Conservation (phyloP, 2,113 vertebrate species). For the Arenaria interpres region DNA sequence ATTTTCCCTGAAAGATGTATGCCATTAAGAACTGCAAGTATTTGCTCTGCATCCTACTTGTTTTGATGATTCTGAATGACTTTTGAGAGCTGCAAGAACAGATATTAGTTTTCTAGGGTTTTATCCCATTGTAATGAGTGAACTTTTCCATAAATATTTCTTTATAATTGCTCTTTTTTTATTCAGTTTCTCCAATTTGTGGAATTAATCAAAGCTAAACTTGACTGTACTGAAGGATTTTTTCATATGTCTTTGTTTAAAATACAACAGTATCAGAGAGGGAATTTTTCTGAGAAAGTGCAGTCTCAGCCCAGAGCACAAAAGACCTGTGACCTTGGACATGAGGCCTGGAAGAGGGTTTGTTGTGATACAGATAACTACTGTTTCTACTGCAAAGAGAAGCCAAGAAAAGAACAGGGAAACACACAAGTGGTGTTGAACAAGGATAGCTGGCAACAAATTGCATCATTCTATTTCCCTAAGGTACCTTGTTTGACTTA, state of each 20-base stretch:
- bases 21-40: neutral
- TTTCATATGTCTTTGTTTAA: neutral
- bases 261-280: neutral
- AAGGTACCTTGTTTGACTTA: neutral
- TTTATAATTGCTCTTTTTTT: neutral
- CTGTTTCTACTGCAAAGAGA: neutral
- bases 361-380: neutral
- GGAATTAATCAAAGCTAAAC: neutral
- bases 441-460: neutral
- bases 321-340: neutral
- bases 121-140: neutral
- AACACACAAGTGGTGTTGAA: neutral
- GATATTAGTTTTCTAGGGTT: neutral
- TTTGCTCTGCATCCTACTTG: neutral
- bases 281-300: neutral
- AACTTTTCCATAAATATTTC: neutral
- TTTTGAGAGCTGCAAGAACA: neutral
- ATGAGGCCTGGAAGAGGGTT: neutral
- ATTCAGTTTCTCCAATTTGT: neutral
- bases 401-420: neutral
- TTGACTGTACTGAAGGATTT: neutral
- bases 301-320: neutral
- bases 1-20: neutral
- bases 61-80: neutral
- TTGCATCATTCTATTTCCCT: neutral